A percentile compares a stretch with the other conserved stretches of the same genome.
These are phyloP conservation scores for Tetragonula carbonaria DNA, from an alignment of 2,888 invertebrate species.

Conservation along the genomic window DNA sequence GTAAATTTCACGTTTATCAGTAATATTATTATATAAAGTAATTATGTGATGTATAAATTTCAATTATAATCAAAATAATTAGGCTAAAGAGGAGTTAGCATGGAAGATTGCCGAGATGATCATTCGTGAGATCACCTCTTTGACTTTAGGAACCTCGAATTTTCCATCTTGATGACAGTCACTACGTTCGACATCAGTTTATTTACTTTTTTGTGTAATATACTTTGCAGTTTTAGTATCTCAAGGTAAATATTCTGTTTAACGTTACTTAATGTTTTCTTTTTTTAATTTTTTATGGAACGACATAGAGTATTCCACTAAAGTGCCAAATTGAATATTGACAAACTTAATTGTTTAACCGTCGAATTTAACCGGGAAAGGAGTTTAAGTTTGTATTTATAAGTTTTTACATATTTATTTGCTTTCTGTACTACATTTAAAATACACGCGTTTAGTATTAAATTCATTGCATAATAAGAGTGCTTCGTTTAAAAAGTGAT, in stretches of 20 bases:
- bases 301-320: conserved; percentile 53
- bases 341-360: conserved; percentile 53
- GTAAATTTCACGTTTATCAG: conserved; percentile 77
- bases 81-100: conserved; percentile 97
- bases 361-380: conserved; percentile 5
- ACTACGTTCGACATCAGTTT: conserved; percentile 33
- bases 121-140: conserved; percentile 95
- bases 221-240: conserved; percentile 31
- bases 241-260: conserved; percentile 45
- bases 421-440: neutral
- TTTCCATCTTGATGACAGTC: conserved; percentile 76
- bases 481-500: neutral
- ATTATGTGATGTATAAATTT: neutral
- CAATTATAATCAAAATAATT: conserved; percentile 40
- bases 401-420: conserved; percentile 24
- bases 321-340: conserved; percentile 65
- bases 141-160: conserved; percentile 87
- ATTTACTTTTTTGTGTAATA: conserved; percentile 35
- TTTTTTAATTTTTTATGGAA: conserved; percentile 30
- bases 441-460: conserved; percentile 23
- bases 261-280: conserved; percentile 18
- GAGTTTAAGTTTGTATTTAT: neutral
- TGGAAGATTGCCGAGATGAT: conserved; percentile 99
- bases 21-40: neutral
- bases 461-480: conserved; percentile 24